A percentile compares a stretch with the other conserved stretches of the same genome.
phyloP scores from a whole-genome alignment of 2,888 invertebrate genomes.

The Flabesymbios commensalis region DNA sequence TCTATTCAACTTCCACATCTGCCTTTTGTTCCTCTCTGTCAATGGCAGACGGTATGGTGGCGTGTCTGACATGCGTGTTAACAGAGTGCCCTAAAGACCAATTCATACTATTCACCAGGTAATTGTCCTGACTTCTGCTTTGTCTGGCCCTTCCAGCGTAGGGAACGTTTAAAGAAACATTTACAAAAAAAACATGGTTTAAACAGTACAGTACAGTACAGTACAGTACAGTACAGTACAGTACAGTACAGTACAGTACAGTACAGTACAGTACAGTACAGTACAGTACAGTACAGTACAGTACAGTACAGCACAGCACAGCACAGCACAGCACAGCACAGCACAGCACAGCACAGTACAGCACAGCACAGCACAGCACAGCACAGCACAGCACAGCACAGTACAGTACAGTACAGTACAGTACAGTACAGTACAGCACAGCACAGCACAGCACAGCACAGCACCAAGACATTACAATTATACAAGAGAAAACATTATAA shows the following conservation, averaged over 20 bases:
- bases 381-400: background rate
- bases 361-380: background rate
- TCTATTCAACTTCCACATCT: no score
- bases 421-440: background rate
- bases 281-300: background rate
- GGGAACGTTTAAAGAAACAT: no score
- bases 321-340: background rate
- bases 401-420: background rate
- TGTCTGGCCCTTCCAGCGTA: no score
- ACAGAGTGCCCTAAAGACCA: no score
- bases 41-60: no score
- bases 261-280: background rate
- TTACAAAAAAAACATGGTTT: no score
- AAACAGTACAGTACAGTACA: background rate
- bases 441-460: background rate
- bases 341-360: background rate
- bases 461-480: no score
- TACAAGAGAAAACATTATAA: no score
- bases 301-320: background rate
- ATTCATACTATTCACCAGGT: no score
- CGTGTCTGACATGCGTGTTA: no score
- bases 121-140: no score
- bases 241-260: background rate
- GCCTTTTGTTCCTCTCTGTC: no score
- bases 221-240: background rate